Conservation (phyloP, 2,888 invertebrate genomes). For the Melikaiella ostensackeni region DNA sequence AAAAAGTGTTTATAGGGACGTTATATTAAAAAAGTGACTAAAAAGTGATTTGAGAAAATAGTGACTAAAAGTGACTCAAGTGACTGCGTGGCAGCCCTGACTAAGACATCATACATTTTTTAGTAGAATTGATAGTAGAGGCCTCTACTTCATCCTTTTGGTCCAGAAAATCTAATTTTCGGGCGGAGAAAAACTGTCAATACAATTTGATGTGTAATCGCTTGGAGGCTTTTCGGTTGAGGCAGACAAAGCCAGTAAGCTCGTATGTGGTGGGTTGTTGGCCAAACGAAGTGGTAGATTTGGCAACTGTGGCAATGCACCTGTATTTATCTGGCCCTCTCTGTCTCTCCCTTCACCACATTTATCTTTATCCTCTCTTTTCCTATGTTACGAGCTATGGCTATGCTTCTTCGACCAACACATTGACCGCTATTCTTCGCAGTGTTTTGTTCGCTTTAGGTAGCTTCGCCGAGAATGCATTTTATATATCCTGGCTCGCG, state of each 20-base stretch:
- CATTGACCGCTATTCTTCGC: conserved; percentile 45
- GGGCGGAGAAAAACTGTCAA: not conserved
- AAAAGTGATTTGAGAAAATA: too few relatives aligned
- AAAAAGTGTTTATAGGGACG: too few relatives aligned
- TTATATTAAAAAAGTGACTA: too few relatives aligned
- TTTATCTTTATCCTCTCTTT: conserved; percentile 29
- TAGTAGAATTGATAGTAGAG: not conserved
- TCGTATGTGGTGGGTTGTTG: conserved; percentile 16
- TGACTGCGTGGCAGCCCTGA: too few relatives aligned
- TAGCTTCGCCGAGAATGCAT: conserved; percentile 47
- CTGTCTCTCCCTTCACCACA: not conserved
- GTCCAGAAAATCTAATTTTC: not conserved
- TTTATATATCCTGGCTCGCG: conserved; percentile 49
- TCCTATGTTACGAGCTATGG: conserved; percentile 40
- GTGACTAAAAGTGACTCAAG: too few relatives aligned
- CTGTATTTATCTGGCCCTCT: conserved; percentile 45
- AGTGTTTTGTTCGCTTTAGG: conserved; percentile 48
- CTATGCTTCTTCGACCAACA: conserved; percentile 38
- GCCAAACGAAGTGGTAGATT: conserved; percentile 43
- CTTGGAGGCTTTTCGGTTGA: not conserved
- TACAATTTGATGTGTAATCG: not conserved
- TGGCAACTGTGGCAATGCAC: conserved; percentile 54
- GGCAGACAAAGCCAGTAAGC: not conserved
- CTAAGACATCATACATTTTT: not conserved
- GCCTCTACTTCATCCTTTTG: not conserved